Evolutionary conservation across 2,113 vertebrate genomes (phyloP).

Genomic region (Phylloscopus trochilus): DNA sequence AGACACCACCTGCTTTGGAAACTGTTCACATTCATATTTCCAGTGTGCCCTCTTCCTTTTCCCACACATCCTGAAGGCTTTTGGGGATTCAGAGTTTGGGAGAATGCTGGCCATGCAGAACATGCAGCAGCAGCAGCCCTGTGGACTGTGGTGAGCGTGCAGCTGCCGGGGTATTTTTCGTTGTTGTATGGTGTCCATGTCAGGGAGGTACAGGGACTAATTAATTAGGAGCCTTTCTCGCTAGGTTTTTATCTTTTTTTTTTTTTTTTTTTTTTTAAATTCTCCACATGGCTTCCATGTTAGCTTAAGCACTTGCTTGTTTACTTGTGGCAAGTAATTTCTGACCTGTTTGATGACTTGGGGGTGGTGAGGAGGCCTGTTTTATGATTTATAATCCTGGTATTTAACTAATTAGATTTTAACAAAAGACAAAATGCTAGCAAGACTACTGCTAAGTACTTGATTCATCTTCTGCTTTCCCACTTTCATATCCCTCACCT

Average conservation of each 20-base stretch:
- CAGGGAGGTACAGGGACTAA: not conserved
- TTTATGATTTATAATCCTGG: not conserved
- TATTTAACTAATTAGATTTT: not conserved
- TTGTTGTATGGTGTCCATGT: not conserved
- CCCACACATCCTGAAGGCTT: not conserved
- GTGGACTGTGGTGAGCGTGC: not conserved
- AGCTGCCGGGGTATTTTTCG: not conserved
- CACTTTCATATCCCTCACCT: not conserved
- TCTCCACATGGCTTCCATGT: not conserved
- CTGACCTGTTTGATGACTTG: not conserved
- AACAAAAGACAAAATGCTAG: not conserved
- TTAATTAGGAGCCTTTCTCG: not conserved
- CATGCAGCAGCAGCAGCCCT: not conserved
- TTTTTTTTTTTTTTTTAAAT: not conserved
- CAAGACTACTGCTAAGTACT: not conserved
- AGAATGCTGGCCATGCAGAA: not conserved
- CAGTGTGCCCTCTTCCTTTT: not conserved
- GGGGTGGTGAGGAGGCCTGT: not conserved
- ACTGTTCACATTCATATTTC: rapidly evolving
- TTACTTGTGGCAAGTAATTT: not conserved
- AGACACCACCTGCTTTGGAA: not conserved
- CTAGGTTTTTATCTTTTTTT: rapidly evolving
- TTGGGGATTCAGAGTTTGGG: not conserved
- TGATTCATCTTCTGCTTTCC: not conserved
- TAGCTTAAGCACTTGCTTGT: not conserved